These are phyloP conservation scores for Leuciscus idus DNA, from an alignment of 2,113 vertebrate species.

Conservation along the genomic window DNA sequence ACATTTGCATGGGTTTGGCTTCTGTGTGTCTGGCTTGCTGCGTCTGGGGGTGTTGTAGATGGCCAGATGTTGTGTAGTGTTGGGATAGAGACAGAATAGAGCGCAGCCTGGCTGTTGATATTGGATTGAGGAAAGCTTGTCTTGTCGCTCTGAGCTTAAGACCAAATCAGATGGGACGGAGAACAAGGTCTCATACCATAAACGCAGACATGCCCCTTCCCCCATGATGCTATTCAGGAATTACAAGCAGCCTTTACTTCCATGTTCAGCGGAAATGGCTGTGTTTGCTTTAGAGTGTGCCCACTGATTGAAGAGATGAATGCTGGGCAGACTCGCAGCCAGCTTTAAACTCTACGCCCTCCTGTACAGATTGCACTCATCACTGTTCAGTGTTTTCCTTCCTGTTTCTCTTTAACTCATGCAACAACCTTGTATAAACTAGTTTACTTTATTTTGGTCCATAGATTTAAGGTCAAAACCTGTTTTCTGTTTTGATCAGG, in stretches of 20 bases:
- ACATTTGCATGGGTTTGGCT: constrained; percentile 11
- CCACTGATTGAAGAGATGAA: constrained; percentile 30
- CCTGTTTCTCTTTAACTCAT: not conserved
- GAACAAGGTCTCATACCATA: not conserved
- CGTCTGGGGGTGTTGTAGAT: not conserved
- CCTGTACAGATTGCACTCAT: not conserved
- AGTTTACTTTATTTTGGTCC: not conserved
- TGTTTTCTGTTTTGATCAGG: not conserved
- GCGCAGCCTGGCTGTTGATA: constrained; percentile 43
- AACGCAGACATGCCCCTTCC: not conserved
- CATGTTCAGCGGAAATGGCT: constrained; percentile 37
- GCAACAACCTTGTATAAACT: not conserved
- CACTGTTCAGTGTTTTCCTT: not conserved
- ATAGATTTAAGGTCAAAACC: not conserved
- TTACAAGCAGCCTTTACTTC: constrained; percentile 21
- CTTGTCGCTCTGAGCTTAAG: constrained; percentile 19
- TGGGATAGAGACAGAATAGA: constrained; percentile 43
- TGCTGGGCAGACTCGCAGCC: constrained; percentile 22
- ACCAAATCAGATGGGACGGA: constrained; percentile 1
- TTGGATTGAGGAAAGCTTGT: constrained; percentile 37
- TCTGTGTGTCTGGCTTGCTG: constrained; percentile 27
- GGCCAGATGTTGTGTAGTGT: constrained; percentile 50
- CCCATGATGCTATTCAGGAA: constrained; percentile 30
- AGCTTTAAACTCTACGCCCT: not conserved
- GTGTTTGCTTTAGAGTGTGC: constrained; percentile 56